Percentiles rank a stretch among this genome's conserved stretches.
Conservation (phyloP, 2,888 invertebrate genomes). For the Callimorpha dominula region DNA sequence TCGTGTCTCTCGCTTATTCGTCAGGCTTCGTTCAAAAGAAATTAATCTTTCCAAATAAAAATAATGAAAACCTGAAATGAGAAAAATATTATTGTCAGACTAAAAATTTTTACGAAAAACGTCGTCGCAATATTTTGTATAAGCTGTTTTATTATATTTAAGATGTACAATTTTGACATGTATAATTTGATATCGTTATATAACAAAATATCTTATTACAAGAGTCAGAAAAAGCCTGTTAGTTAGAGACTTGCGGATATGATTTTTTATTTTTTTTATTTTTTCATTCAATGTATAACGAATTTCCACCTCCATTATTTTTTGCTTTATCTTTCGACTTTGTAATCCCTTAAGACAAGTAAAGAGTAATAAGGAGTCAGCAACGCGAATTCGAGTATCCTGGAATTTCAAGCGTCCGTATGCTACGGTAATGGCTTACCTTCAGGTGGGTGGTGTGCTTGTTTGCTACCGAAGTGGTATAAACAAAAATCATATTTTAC, state of each 20-base stretch:
- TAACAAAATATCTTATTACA: neutral
- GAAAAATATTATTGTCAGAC: slow-evolving; percentile 22
- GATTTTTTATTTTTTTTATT: no score
- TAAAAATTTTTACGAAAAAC: slow-evolving; percentile 19
- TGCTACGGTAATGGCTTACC: no score
- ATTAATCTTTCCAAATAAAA: slow-evolving; percentile 40
- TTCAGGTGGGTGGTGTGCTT: no score
- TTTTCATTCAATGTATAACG: neutral
- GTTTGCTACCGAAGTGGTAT: no score
- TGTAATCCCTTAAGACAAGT: no score
- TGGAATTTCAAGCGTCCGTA: no score
- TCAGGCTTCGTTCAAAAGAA: slow-evolving; percentile 31
- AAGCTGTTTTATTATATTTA: slow-evolving; percentile 1
- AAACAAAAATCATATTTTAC: no score
- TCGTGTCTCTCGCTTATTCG: slow-evolving; percentile 12
- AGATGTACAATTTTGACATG: no score
- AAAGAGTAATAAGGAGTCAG: no score
- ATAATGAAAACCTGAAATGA: slow-evolving; percentile 23
- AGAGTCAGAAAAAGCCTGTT: neutral
- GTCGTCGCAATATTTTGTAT: neutral
- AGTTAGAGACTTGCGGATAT: neutral
- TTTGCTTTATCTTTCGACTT: no score
- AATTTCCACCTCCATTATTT: no score
- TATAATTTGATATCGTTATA: neutral
- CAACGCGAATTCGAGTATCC: no score